phyloP scores from a whole-genome alignment of 2,113 vertebrate species.

The Strix aluco region DNA sequence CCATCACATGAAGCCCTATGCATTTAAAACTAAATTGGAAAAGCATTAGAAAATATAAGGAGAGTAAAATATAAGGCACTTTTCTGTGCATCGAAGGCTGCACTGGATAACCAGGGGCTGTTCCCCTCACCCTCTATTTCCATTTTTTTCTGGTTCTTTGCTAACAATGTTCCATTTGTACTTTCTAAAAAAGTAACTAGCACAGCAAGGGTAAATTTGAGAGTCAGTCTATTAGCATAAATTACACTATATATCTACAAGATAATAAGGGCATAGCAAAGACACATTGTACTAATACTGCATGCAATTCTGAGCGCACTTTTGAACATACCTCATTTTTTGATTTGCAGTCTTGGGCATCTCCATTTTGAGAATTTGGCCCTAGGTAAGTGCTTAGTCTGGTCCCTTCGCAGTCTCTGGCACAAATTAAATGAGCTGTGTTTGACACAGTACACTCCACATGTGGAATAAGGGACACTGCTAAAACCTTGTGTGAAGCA shows the following conservation, averaged over 20 bases:
- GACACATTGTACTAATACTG: conserved; percentile 47
- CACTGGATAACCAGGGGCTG: not conserved
- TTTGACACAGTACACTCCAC: rapidly evolving
- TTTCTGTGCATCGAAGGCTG: not conserved
- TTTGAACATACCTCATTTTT: conserved; percentile 12
- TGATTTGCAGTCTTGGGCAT: not conserved
- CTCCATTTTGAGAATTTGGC: not conserved
- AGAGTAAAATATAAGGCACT: not conserved
- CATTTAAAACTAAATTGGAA: conserved; percentile 45
- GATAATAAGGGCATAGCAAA: conserved; percentile 66
- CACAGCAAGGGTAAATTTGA: conserved; percentile 63
- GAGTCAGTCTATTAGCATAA: conserved; percentile 65
- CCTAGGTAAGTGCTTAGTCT: not conserved
- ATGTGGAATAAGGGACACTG: rapidly evolving
- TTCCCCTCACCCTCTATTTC: not conserved
- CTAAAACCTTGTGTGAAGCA: not conserved
- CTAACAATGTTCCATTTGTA: not conserved
- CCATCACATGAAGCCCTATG: not conserved
- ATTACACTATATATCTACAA: conserved; percentile 58
- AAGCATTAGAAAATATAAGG: conserved; percentile 40
- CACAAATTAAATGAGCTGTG: not conserved
- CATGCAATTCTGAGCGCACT: not conserved
- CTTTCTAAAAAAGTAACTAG: conserved; percentile 61
- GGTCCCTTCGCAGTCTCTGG: not conserved
- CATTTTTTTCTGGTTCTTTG: not conserved